phyloP scores from a whole-genome alignment of 2,113 vertebrate genomes.

The Tonatia bakeri region DNA sequence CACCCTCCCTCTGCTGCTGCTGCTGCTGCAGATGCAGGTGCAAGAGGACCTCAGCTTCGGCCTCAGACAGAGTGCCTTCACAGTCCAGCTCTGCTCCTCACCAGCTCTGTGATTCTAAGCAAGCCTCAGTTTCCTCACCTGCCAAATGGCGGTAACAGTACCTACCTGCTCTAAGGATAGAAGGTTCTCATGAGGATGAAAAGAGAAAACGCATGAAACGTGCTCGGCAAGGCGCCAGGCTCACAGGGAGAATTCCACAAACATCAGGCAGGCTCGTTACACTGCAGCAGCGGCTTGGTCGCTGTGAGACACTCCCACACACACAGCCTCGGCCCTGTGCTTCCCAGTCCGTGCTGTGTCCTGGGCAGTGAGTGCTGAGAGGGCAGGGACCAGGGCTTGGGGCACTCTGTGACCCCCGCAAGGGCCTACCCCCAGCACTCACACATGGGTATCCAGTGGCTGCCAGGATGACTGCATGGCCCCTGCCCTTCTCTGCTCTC shows the following conservation, averaged over 20 bases:
- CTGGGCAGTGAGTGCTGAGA: not conserved
- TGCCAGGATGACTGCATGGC: not conserved
- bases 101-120: not conserved
- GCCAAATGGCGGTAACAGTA: not conserved
- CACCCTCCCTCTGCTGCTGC: not conserved
- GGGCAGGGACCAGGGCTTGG: not conserved
- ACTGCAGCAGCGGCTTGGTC: rapidly evolving
- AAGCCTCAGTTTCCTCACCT: not conserved
- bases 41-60: not conserved
- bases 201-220: rapidly evolving
- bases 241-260: rapidly evolving
- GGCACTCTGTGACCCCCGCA: rapidly evolving
- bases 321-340: too few relatives aligned
- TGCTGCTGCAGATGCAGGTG: not conserved
- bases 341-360: not conserved
- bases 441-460: rapidly evolving
- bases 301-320: rapidly evolving
- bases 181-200: not conserved
- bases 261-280: rapidly evolving
- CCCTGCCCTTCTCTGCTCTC: not conserved
- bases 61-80: not conserved
- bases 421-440: not conserved
- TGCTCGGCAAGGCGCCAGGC: not conserved
- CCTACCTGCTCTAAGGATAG: not conserved
- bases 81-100: not conserved